A percentile compares a stretch with the other conserved stretches of the same genome.
phyloP scores from a whole-genome alignment of 2,113 vertebrate genomes.

The Azemiops feae region DNA sequence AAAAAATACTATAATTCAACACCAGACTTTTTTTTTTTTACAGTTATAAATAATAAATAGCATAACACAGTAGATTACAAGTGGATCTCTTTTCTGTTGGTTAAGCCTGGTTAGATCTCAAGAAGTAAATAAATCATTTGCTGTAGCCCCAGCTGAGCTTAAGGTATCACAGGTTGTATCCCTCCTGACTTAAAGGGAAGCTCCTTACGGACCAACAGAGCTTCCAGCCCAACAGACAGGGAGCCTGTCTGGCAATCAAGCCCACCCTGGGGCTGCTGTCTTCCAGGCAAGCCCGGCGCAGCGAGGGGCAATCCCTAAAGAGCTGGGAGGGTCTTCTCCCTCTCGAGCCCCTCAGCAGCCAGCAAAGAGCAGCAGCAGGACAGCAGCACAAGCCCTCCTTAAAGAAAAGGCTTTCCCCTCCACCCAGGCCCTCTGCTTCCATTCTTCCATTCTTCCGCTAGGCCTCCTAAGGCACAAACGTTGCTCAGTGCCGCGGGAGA shows the following conservation, averaged over 20 bases:
- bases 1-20: constrained; percentile 73
- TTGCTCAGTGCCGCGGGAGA: constrained; percentile 63
- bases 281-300: not conserved
- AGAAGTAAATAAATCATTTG: constrained; percentile 55
- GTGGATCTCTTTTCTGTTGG: constrained; percentile 53
- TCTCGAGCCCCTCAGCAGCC: not conserved
- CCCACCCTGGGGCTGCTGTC: not conserved
- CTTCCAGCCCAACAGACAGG: constrained; percentile 12
- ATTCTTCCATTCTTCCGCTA: constrained; percentile 59
- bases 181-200: constrained; percentile 31
- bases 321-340: constrained; percentile 1
- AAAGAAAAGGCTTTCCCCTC: constrained; percentile 52
- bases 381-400: constrained; percentile 46
- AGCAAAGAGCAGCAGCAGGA: constrained; percentile 42
- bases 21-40: constrained; percentile 68
- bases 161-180: constrained; percentile 41
- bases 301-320: not conserved
- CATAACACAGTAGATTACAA: constrained; percentile 70
- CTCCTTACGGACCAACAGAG: constrained; percentile 41
- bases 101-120: constrained; percentile 49
- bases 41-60: constrained; percentile 75
- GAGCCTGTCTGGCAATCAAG: constrained; percentile 18
- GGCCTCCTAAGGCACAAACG: constrained; percentile 72
- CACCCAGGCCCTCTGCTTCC: constrained; percentile 52
- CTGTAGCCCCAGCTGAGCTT: constrained; percentile 47